Evolutionary conservation across 2,113 vertebrate genomes (phyloP).

Genomic region (Crotalus horridus): DNA sequence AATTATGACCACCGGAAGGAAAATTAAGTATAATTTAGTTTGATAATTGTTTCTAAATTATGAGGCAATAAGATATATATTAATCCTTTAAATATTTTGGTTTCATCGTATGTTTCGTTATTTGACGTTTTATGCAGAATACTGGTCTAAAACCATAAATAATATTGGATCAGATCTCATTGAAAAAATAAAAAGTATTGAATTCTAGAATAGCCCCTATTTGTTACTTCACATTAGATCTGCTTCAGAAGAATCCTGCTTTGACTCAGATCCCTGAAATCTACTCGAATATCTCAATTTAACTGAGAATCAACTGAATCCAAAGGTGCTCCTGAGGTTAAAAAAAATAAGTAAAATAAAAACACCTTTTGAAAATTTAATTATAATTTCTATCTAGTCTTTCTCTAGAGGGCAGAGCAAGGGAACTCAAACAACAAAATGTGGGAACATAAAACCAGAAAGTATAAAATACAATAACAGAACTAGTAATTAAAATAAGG

Average conservation of each 20-base stretch:
- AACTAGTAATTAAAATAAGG: not conserved
- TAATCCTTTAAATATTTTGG: not conserved
- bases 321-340: not conserved
- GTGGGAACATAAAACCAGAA: not conserved
- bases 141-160: not conserved
- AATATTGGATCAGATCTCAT: not conserved
- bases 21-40: not conserved
- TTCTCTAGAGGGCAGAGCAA: not conserved
- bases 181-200: not conserved
- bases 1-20: not conserved
- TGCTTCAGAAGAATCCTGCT: not conserved
- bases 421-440: not conserved
- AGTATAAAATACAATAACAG: not conserved
- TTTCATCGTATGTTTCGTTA: not conserved
- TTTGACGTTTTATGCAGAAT: not conserved
- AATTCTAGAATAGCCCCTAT: not conserved
- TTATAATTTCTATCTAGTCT: not conserved
- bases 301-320: not conserved
- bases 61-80: not conserved
- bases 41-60: not conserved
- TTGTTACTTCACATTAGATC: not conserved
- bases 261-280: not conserved
- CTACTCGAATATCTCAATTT: not conserved
- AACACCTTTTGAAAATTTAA: not conserved
- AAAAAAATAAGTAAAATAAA: not conserved